Evolutionary conservation across 1,140 invertebrate species (phyloP), one percentile per base, ranked within the genome.

Genomic region (Cydia strobilella): DNA sequence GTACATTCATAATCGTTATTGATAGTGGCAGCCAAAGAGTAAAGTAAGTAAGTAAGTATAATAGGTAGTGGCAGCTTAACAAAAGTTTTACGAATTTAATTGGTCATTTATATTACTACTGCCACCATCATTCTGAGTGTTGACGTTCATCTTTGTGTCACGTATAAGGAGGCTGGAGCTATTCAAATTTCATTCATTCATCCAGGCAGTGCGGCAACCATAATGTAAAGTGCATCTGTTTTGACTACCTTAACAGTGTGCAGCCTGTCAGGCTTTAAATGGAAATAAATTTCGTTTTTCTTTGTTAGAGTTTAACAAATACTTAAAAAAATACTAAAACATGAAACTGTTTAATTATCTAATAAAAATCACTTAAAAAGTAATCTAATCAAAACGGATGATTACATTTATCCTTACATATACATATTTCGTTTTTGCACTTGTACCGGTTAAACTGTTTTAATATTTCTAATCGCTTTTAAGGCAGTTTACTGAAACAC

Each of bases 61-160:
- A n/a, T n/a, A n/a, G n/a, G 3, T 27, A 27, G 31, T 69, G 65
- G 15, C 63, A 35, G 69, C n/a, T 79, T 79, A 77, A 77, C 74
- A 77, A 65, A 63, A 31, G 72, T 63, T 59, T 59, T 75, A 42
- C 20, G 48, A 20, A 59, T 71, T 51, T 65, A 71, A 74, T 51
- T 42, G 73, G 51, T 74, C 75, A 77, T 79, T 79, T 74, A 79
- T 77, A 75, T 62, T 45, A 59, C 23, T 75, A 75, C 76, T 73
- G 74, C 54, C 73, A 51, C 69, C 74, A 75, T 79, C 72, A 74
- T 66, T 79, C 75, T 75, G 66, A 18, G 23, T 74, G 74, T 74
- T 45, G 74, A 79, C 76, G 72, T 72, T 69, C 65, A 42, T 69
- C 65, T 69, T 69, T 69, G 65, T 69, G 18, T 69, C 65, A 18